Percentiles rank a stretch among this genome's conserved stretches.
phyloP scores from a whole-genome alignment of 2,113 vertebrate species.

The Uropsilus gracilis region DNA sequence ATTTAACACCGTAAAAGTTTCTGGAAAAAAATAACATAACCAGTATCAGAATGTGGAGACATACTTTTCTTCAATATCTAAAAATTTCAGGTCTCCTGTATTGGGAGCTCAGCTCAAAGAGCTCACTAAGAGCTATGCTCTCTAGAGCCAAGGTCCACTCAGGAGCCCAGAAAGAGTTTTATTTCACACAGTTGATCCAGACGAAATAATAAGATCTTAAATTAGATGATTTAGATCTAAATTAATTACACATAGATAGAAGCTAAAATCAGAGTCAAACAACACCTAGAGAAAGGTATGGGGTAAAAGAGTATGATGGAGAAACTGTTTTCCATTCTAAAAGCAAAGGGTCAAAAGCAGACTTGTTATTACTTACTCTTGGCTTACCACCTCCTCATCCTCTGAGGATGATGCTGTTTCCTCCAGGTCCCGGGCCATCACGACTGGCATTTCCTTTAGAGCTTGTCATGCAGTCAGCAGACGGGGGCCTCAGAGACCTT shows the following conservation, averaged over 20 bases:
- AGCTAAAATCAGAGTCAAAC: slow-evolving; percentile 8
- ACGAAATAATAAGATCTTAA: background rate
- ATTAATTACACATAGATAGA: background rate
- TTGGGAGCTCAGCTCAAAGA: background rate
- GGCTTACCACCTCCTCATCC: slow-evolving; percentile 87
- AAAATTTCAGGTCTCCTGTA: background rate
- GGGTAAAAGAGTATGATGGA: background rate
- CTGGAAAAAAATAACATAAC: slow-evolving; percentile 26
- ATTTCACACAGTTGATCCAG: background rate
- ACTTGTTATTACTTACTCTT: slow-evolving; percentile 82
- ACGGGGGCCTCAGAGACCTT: slow-evolving; percentile 65
- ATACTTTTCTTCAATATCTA: background rate
- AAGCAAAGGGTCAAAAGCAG: background rate
- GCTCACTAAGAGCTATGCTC: background rate
- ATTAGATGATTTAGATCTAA: background rate
- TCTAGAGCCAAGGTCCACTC: background rate
- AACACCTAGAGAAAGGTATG: background rate
- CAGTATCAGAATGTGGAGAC: background rate
- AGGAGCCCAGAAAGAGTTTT: background rate
- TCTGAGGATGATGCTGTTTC: slow-evolving; percentile 89
- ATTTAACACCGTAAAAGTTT: background rate
- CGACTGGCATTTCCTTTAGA: slow-evolving; percentile 90
- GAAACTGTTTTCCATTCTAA: background rate
- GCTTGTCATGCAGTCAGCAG: slow-evolving; percentile 82
- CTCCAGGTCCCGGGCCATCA: slow-evolving; percentile 89